phyloP scores from a whole-genome alignment of 1,140 invertebrate species.

The Nephotettix cincticeps region DNA sequence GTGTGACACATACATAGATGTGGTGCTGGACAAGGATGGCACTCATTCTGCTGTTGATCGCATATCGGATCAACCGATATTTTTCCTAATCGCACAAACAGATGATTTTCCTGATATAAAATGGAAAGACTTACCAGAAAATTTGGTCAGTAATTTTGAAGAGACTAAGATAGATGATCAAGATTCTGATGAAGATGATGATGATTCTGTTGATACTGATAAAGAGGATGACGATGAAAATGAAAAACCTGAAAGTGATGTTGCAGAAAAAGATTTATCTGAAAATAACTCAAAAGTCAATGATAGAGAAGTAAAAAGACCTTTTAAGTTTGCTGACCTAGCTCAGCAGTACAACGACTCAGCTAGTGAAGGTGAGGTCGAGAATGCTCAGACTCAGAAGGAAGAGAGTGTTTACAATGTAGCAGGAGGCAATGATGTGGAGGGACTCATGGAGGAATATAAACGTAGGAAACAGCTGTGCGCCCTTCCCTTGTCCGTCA shows the following conservation, averaged over 20 bases:
- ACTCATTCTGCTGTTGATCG: conserved; percentile 55
- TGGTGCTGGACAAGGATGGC: conserved; percentile 58
- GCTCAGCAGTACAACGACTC: conserved; percentile 27
- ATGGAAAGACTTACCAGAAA: conserved; percentile 40
- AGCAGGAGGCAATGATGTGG: conserved; percentile 47
- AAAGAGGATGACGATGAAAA: conserved; percentile 30
- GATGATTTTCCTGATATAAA: conserved; percentile 59
- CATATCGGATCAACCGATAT: conserved; percentile 61
- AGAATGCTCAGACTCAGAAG: conserved; percentile 19
- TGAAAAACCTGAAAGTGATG: not conserved
- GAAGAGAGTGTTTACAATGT: conserved; percentile 50
- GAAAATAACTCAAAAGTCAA: conserved; percentile 2
- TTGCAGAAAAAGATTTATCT: conserved; percentile 13
- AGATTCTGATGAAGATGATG: conserved; percentile 23
- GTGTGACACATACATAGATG: conserved; percentile 62
- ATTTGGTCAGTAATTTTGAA: conserved; percentile 13
- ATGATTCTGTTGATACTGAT: conserved; percentile 28
- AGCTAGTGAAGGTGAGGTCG: conserved; percentile 27
- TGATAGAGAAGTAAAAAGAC: conserved; percentile 14
- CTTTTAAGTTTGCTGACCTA: conserved; percentile 36
- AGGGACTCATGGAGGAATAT: conserved; percentile 58
- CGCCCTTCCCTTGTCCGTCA: conserved; percentile 46
- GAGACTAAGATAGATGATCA: conserved; percentile 28
- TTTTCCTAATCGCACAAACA: conserved; percentile 61
- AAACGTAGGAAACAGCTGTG: conserved; percentile 57